These are phyloP conservation scores for Limanda limanda DNA, from an alignment of 2,113 vertebrate genomes.

Conservation along the genomic window DNA sequence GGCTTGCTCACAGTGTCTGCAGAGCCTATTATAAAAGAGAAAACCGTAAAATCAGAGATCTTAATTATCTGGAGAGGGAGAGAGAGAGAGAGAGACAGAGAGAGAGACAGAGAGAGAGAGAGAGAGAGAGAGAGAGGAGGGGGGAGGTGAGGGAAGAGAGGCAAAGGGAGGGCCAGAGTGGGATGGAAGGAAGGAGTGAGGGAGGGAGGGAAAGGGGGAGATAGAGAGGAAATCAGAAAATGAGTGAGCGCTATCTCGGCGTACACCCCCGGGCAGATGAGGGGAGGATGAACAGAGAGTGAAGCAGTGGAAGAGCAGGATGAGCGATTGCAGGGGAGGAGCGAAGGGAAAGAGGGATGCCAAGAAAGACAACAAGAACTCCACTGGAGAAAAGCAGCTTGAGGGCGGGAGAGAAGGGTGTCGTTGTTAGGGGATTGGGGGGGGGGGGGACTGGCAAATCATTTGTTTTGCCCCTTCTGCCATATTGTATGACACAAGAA, in stretches of 20 bases:
- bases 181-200: background rate
- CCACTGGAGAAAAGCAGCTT: constrained; percentile 34
- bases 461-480: constrained; percentile 75
- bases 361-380: constrained; percentile 46
- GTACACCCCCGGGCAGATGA: constrained; percentile 59
- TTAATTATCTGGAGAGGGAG: constrained; percentile 79
- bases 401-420: no score
- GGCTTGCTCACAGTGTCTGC: constrained; percentile 67
- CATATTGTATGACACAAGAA: constrained; percentile 79
- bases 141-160: constrained; percentile 16
- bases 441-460: constrained; percentile 56
- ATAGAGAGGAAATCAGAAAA: constrained; percentile 55
- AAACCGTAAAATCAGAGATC: constrained; percentile 80
- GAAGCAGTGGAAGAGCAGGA: constrained; percentile 57
- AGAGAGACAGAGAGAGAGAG: constrained; percentile 43
- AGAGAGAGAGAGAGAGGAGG: constrained; percentile 25
- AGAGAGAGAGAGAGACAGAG: constrained; percentile 18
- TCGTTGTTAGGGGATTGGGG: no score
- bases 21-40: constrained; percentile 77
- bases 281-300: constrained; percentile 59
- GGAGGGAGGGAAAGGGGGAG: constrained; percentile 10
- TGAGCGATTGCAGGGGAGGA: constrained; percentile 54
- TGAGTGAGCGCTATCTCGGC: constrained; percentile 58
- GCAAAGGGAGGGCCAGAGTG: constrained; percentile 21
- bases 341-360: constrained; percentile 40